These are phyloP conservation scores for Apamea epomidion DNA, from an alignment of 2,888 invertebrate species.

Conservation along the genomic window DNA sequence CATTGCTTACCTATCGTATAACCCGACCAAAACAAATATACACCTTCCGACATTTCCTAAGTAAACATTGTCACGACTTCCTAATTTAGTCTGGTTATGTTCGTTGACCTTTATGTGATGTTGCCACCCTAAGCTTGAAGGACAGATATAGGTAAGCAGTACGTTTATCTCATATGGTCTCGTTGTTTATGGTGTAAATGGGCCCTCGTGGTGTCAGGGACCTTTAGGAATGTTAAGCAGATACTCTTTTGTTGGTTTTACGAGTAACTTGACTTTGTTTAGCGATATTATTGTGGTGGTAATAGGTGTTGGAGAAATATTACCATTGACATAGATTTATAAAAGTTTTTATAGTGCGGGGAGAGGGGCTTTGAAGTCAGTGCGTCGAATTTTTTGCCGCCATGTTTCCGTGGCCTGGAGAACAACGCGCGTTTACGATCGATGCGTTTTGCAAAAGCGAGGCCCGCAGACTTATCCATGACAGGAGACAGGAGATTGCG, in stretches of 20 bases:
- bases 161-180: constrained; percentile 53
- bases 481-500: not conserved
- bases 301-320: not conserved
- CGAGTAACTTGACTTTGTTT: constrained; percentile 2
- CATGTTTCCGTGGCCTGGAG: not conserved
- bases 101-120: constrained; percentile 78
- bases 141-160: constrained; percentile 65
- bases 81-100: constrained; percentile 71
- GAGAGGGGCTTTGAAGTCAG: not conserved
- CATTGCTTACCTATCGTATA: constrained; percentile 70
- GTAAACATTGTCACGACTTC: constrained; percentile 46
- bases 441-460: constrained; percentile 19
- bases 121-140: constrained; percentile 61
- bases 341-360: not conserved
- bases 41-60: not conserved
- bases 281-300: not conserved
- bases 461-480: constrained; percentile 11
- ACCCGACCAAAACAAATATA: constrained; percentile 67
- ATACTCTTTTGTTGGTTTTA: constrained; percentile 27
- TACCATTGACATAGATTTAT: not conserved
- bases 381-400: constrained; percentile 5
- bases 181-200: constrained; percentile 48
- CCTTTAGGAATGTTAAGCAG: constrained; percentile 47
- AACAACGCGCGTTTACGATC: constrained; percentile 11
- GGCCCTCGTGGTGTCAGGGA: constrained; percentile 29